Conservation (phyloP, 2,888 invertebrate species). For the Nipponacmea schrenckii region DNA sequence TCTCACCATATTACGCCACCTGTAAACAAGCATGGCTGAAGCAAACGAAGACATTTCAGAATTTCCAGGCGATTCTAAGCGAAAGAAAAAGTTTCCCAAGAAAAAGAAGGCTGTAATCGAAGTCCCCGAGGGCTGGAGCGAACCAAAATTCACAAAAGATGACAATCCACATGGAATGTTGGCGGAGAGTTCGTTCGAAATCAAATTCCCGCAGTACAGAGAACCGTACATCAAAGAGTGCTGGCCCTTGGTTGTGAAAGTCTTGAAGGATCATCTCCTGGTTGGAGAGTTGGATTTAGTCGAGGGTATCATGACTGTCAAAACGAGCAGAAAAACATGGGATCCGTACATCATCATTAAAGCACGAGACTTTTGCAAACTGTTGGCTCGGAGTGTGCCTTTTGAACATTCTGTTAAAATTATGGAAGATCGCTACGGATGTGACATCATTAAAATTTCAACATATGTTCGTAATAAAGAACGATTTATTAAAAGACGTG, state of each 20-base stretch:
- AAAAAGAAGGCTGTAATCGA: conserved; percentile 46
- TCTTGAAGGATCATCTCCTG: conserved; percentile 77
- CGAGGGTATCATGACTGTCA: conserved; percentile 93
- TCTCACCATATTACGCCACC: neutral
- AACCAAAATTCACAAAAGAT: conserved; percentile 82
- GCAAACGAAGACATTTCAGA: conserved; percentile 9
- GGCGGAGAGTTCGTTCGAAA: conserved; percentile 96
- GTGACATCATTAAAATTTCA: conserved; percentile 97
- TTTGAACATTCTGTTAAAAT: conserved; percentile 81
- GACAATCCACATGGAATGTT: conserved; percentile 89
- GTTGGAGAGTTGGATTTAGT: conserved; percentile 90
- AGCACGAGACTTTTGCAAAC: conserved; percentile 93
- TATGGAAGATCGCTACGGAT: conserved; percentile 86
- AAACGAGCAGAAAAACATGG: conserved; percentile 94
- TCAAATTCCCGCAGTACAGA: conserved; percentile 95
- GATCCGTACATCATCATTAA: conserved; percentile 97
- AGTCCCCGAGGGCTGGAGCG: conserved; percentile 69
- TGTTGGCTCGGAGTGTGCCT: conserved; percentile 94
- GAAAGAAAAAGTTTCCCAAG: conserved; percentile 25
- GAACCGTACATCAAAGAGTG: conserved; percentile 94
- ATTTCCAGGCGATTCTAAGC: conserved; percentile 8
- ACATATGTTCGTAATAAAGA: conserved; percentile 86
- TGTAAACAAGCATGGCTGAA: neutral
- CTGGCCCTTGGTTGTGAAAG: conserved; percentile 93
- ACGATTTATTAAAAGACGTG: conserved; percentile 92